Evolutionary conservation across 2,888 invertebrate species (phyloP), one percentile per base, ranked within the genome.

Genomic region (Arenicola marina): DNA sequence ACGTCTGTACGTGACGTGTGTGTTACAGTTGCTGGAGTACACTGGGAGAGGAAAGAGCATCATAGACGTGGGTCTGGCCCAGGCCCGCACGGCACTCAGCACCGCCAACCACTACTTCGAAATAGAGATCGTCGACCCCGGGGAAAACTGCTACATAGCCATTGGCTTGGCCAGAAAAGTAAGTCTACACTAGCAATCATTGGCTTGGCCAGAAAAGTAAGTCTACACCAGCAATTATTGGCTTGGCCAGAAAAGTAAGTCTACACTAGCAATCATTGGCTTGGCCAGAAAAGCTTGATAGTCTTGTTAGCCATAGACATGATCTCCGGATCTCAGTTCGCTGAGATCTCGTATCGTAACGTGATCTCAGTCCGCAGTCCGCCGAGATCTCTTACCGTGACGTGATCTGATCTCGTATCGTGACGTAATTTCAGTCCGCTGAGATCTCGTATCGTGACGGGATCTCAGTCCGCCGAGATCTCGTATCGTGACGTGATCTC

Each of bases 21-120:
- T 38, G 15, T 38, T 33, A 4, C 73, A 86, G 85, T 73, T 84
- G 43, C 71, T 86, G 61, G 86, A 86, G 71, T 87, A 87, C 72
- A 81, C 81, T 59, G 87, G 87, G 4, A 76, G 84, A 65, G 86
- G 86, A 0, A 85, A 85, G 70, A 85, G 84, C 61, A 85, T 86
- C 45, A 80, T 84, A 56, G 86, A 86, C 74, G 86, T 86, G 54
- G 87, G 87, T 4, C 78, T 87, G 66, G 87, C 87, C 43, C 86
- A 86, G 75, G 86, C 86, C n/a, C 79, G 83, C 69, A 77, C 76
- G 58, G 84, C 86, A 1, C 76, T 87, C 32, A 84, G 84, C 66
- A 85, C 86, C 46, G 82, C 84, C 38, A 82, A 83, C 65, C 86
- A 87, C 73, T 87, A 86, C 75, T 87, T 86, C 82, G 86, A 87